Conservation (phyloP, 2,888 invertebrate species). For the Atrina japonica region DNA sequence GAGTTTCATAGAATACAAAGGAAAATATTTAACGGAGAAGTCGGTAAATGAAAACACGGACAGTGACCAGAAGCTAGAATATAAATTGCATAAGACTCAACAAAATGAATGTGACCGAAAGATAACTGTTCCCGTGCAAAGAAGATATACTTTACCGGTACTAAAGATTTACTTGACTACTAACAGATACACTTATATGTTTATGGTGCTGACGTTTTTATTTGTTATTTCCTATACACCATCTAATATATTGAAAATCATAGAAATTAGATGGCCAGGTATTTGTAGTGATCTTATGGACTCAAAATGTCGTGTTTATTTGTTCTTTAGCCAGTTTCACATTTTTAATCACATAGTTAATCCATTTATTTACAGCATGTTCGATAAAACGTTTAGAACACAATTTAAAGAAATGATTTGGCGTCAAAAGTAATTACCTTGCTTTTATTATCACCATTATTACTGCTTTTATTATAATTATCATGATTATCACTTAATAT, state of each 20-base stretch:
- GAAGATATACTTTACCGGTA: too few relatives aligned
- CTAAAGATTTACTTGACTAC: neutral
- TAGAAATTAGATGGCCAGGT: neutral
- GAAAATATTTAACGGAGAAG: neutral
- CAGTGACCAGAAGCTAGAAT: neutral
- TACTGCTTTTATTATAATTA: too few relatives aligned
- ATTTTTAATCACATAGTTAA: constrained; percentile 19
- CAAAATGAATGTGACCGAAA: neutral
- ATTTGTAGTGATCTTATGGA: neutral
- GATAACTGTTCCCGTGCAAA: too few relatives aligned
- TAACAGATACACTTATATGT: constrained; percentile 20
- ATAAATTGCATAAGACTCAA: neutral
- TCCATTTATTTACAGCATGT: constrained; percentile 15
- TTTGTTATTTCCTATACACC: constrained; percentile 8
- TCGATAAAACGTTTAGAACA: neutral
- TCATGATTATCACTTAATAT: too few relatives aligned
- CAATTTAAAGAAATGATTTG: neutral
- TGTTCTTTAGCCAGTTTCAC: constrained; percentile 13
- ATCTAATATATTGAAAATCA: constrained; percentile 19
- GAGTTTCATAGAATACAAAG: neutral
- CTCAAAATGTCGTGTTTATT: neutral
- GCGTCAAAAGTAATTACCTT: too few relatives aligned
- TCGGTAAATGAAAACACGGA: neutral
- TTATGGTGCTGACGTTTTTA: constrained; percentile 7
- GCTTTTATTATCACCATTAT: too few relatives aligned